Percentiles rank a stretch among this genome's conserved stretches.
Evolutionary conservation across 2,888 invertebrate genomes (phyloP).

Genomic region (Pogonocherus hispidulus): DNA sequence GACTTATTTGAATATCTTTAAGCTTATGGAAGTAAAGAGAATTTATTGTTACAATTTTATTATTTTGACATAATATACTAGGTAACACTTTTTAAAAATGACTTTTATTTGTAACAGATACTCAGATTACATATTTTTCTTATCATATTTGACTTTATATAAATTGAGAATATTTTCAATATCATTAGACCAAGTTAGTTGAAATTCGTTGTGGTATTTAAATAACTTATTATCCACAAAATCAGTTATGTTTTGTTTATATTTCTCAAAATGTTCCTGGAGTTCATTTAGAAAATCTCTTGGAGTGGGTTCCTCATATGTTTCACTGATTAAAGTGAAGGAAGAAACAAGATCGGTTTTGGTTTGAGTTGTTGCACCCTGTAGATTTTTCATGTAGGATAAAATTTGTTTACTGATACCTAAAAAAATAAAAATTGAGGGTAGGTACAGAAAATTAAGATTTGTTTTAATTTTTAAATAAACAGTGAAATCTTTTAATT

Average conservation of each 20-base stretch:
- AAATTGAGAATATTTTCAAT: slow-evolving; percentile 53
- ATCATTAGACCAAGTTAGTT: slow-evolving; percentile 54
- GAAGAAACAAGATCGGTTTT: not conserved
- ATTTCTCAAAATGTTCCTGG: slow-evolving; percentile 23
- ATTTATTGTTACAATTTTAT: slow-evolving; percentile 15
- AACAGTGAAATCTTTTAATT: no score
- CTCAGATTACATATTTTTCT: not conserved
- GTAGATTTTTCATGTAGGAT: slow-evolving; percentile 12
- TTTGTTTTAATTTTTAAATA: no score
- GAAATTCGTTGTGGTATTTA: slow-evolving; percentile 43
- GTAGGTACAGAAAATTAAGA: not conserved
- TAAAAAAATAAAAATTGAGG: slow-evolving; percentile 1
- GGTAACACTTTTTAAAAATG: slow-evolving; percentile 7
- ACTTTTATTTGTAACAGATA: not conserved
- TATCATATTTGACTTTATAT: slow-evolving; percentile 58
- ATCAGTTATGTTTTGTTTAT: slow-evolving; percentile 37
- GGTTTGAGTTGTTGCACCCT: not conserved
- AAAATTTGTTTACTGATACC: slow-evolving; percentile 17
- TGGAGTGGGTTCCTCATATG: not conserved
- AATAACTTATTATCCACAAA: slow-evolving; percentile 45
- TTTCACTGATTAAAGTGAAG: not conserved
- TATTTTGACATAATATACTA: not conserved
- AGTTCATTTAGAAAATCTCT: slow-evolving; percentile 35
- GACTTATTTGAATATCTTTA: slow-evolving; percentile 21
- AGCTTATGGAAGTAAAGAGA: not conserved